These are phyloP conservation scores for Triplophysa dalaica DNA, from an alignment of 2,113 vertebrate genomes.

Conservation along the genomic window DNA sequence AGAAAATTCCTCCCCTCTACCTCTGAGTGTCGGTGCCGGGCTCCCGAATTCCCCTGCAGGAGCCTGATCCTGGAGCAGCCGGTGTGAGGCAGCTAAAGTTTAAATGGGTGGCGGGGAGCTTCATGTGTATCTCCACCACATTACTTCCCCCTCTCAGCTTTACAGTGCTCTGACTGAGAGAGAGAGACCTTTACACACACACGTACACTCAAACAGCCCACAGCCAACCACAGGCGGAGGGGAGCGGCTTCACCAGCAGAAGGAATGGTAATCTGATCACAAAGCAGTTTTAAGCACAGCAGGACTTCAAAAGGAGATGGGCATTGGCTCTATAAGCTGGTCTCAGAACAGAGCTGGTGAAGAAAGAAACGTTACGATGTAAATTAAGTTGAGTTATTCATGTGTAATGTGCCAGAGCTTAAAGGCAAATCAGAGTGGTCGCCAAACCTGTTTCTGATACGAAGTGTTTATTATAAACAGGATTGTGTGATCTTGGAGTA, in stretches of 20 bases:
- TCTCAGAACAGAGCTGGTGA: constrained; percentile 41
- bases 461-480: background rate
- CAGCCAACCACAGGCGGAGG: constrained; percentile 54
- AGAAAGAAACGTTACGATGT: constrained; percentile 13
- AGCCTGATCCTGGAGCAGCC: constrained; percentile 46
- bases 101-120: constrained; percentile 72
- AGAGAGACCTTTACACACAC: constrained; percentile 23
- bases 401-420: constrained; percentile 1
- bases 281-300: constrained; percentile 19
- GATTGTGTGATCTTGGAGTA: background rate
- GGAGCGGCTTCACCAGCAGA: constrained; percentile 42
- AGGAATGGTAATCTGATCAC: constrained; percentile 29
- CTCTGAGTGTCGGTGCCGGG: constrained; percentile 35
- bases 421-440: background rate
- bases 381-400: constrained; percentile 11
- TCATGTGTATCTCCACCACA: constrained; percentile 57
- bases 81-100: constrained; percentile 69
- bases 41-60: constrained; percentile 26
- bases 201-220: constrained; percentile 40
- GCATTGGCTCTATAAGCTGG: constrained; percentile 36
- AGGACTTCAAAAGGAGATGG: constrained; percentile 33
- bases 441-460: background rate
- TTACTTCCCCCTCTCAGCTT: constrained; percentile 7
- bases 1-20: constrained; percentile 52
- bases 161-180: background rate